A percentile compares a stretch with the other conserved stretches of the same genome.
These are phyloP conservation scores for Cecidostiba fungosa DNA, from an alignment of 2,888 invertebrate genomes.

Conservation along the genomic window DNA sequence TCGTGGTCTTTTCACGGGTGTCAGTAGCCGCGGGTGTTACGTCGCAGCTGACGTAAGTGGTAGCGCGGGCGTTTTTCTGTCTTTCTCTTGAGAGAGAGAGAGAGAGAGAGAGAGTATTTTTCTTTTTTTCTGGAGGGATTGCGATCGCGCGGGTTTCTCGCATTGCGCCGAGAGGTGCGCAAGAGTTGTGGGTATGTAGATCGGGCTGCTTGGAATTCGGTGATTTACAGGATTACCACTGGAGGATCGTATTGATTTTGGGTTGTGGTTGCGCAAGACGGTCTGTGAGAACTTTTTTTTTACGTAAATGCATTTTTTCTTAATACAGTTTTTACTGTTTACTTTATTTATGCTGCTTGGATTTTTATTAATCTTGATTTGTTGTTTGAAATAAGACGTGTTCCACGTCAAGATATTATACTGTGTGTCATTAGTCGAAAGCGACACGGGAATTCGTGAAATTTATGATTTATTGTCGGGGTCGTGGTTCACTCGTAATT, in stretches of 20 bases:
- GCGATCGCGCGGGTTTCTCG: constrained; percentile 7
- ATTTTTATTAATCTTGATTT: not conserved
- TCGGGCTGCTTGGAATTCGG: not conserved
- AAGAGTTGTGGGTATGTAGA: constrained; percentile 17
- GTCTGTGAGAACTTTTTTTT: not conserved
- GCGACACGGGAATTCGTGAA: constrained; percentile 1
- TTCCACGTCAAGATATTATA: too few species aligned
- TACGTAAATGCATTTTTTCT: not conserved
- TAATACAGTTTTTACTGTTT: not conserved
- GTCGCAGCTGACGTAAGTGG: not conserved
- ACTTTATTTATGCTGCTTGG: not conserved
- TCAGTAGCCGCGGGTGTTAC: constrained; percentile 29
- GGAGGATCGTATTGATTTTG: constrained; percentile 9
- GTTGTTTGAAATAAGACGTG: too few species aligned
- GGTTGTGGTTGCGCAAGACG: not conserved
- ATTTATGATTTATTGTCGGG: constrained; percentile 27
- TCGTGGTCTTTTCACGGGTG: constrained; percentile 35
- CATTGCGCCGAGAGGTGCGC: not conserved
- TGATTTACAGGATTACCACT: not conserved
- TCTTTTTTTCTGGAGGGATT: constrained; percentile 3
- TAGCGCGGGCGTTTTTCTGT: constrained; percentile 22
- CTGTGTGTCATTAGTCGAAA: not conserved
- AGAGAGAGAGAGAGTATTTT: not conserved
- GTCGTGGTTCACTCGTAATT: constrained; percentile 24
- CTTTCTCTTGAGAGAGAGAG: not conserved